These are phyloP conservation scores for Drosophila bunnanda DNA, from an alignment of 2,888 invertebrate genomes.

Conservation along the genomic window DNA sequence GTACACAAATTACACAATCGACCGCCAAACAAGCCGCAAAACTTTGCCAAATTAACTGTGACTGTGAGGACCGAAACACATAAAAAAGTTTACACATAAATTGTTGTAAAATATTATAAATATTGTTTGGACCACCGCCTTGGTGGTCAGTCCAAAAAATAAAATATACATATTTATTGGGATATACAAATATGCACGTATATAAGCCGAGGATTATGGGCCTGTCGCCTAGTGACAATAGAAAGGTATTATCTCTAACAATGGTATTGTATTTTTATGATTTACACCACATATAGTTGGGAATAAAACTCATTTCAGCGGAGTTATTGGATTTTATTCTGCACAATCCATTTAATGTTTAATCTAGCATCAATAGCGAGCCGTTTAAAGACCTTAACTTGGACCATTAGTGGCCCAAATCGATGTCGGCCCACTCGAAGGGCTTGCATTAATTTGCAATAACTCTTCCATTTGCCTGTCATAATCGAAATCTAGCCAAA, in stretches of 20 bases:
- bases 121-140: constrained; percentile 50
- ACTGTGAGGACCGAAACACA: constrained; percentile 18
- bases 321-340: not conserved
- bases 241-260: constrained; percentile 16
- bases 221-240: constrained; percentile 10
- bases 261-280: constrained; percentile 20
- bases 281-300: constrained; percentile 13
- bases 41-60: constrained; percentile 63
- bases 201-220: constrained; percentile 8
- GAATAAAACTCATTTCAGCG: not conserved
- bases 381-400: constrained; percentile 18
- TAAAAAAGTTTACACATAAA: constrained; percentile 65
- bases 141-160: constrained; percentile 28
- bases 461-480: constrained; percentile 47
- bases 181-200: not conserved
- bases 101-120: constrained; percentile 64
- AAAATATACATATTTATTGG: constrained; percentile 31
- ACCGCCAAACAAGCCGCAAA: constrained; percentile 66
- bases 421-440: constrained; percentile 24
- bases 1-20: constrained; percentile 63
- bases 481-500: constrained; percentile 52
- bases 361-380: not conserved
- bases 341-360: not conserved
- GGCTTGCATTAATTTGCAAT: constrained; percentile 50
- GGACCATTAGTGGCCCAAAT: constrained; percentile 32